Conservation (phyloP, 2,113 vertebrate species). For the Blennius ocellaris region DNA sequence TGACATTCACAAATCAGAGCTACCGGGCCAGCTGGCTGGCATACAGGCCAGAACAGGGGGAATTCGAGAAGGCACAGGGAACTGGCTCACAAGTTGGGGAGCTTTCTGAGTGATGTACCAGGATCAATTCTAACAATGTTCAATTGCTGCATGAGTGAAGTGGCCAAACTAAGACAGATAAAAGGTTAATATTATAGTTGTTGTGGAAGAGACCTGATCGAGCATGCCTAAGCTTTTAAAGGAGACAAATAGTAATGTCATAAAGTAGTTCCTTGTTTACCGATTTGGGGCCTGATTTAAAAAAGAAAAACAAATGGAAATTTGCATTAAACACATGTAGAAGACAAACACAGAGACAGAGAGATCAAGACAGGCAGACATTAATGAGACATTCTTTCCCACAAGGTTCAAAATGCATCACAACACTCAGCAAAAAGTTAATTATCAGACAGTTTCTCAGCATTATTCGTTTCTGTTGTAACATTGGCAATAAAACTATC, state of each 20-base stretch:
- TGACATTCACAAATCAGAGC: slow-evolving; percentile 73
- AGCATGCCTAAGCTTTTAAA: not conserved
- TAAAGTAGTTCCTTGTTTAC: slow-evolving; percentile 5
- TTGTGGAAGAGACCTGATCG: not conserved
- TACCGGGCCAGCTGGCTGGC: slow-evolving; percentile 42
- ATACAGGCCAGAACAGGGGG: slow-evolving; percentile 20
- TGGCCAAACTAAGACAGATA: slow-evolving; percentile 38
- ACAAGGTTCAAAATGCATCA: no score
- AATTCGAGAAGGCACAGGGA: slow-evolving; percentile 25
- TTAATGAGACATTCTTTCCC: no score
- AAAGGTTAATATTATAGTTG: slow-evolving; percentile 51
- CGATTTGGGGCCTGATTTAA: no score
- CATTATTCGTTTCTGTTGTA: not conserved
- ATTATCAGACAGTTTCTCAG: no score
- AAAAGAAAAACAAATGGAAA: no score
- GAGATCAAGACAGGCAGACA: no score
- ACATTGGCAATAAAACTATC: slow-evolving; percentile 7
- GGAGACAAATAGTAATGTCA: slow-evolving; percentile 30
- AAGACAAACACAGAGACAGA: no score
- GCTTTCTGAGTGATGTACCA: slow-evolving; percentile 41
- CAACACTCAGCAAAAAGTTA: no score
- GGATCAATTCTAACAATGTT: slow-evolving; percentile 67
- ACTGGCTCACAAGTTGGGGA: slow-evolving; percentile 52
- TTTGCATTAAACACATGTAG: no score
- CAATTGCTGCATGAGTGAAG: slow-evolving; percentile 49